Evolutionary conservation across 2,797 vertebrate genomes (phyloP).

Genomic region (Coreius guichenoti): DNA sequence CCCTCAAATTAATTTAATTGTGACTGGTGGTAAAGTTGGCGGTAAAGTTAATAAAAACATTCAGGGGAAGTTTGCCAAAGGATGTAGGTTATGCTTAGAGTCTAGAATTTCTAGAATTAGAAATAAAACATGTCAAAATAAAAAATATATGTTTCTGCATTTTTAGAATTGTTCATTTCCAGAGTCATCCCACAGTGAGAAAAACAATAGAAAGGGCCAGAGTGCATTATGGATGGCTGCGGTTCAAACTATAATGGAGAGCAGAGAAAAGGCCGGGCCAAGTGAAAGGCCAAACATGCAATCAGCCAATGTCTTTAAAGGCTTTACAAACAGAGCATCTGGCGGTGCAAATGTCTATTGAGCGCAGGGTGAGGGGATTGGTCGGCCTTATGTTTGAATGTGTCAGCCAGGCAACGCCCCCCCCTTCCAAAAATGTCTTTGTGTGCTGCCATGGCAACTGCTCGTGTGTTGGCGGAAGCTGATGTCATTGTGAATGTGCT

Average conservation of each 20-base stretch:
- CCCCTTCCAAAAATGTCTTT: constrained; percentile 84
- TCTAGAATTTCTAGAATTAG: neutral
- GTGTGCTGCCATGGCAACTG: constrained; percentile 88
- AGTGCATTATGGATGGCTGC: constrained; percentile 17
- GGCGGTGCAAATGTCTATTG: constrained; percentile 70
- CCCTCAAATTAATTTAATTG: neutral
- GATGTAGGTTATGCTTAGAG: neutral
- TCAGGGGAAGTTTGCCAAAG: neutral
- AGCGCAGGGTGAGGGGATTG: constrained; percentile 56
- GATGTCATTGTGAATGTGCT: constrained; percentile 87
- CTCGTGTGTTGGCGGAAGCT: constrained; percentile 89
- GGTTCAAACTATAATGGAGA: constrained; percentile 44
- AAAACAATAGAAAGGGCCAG: constrained; percentile 6
- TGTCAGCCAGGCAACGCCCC: constrained; percentile 82
- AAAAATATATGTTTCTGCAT: neutral
- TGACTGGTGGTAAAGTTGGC: neutral
- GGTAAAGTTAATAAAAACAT: neutral
- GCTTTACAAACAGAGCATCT: constrained; percentile 71
- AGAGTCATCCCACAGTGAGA: neutral
- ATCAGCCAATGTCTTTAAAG: constrained; percentile 61
- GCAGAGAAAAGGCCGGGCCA: constrained; percentile 39
- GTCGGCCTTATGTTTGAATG: constrained; percentile 76
- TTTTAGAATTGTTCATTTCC: neutral
- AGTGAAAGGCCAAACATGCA: constrained; percentile 60
- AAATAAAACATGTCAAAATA: neutral